These are phyloP conservation scores for Pygocentrus nattereri DNA, from an alignment of 2,797 vertebrate genomes.

Conservation along the genomic window DNA sequence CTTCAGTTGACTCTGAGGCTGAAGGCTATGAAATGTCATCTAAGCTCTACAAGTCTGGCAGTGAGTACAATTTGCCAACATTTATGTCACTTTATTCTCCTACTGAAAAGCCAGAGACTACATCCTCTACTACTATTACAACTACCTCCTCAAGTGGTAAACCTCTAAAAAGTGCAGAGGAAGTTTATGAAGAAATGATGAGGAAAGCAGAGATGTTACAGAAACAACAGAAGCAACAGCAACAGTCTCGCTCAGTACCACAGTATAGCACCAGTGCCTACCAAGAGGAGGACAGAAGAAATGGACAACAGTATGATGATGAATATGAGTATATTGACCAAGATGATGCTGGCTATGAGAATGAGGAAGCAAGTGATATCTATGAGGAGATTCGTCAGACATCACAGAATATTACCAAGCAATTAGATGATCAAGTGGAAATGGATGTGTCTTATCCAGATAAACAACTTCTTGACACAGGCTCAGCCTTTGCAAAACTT, in stretches of 20 bases:
- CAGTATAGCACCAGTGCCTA: conserved; percentile 63
- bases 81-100: conserved; percentile 99
- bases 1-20: conserved; percentile 94
- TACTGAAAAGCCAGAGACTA: conserved; percentile 83
- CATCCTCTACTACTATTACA: conserved; percentile 76
- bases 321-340: conserved; percentile 81
- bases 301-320: conserved; percentile 86
- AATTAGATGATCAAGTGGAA: conserved; percentile 80
- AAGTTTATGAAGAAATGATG: conserved; percentile 99
- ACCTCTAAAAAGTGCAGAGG: conserved; percentile 95
- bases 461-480: conserved; percentile 90
- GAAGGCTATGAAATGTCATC: conserved; percentile 90
- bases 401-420: conserved; percentile 84
- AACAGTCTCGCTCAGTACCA: conserved; percentile 75
- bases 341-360: conserved; percentile 80
- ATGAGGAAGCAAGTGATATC: conserved; percentile 80
- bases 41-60: conserved; percentile 95
- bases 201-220: conserved; percentile 96
- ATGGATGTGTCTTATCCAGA: conserved; percentile 82
- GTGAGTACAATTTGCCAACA: conserved; percentile 96
- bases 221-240: conserved; percentile 82
- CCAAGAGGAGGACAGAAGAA: conserved; percentile 76
- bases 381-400: conserved; percentile 94
- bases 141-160: conserved; percentile 82
- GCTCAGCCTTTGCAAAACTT: conserved; percentile 91